Base-by-base conservation (phyloP, 2,888 invertebrate species). In the Tenthredo livida region DNA sequence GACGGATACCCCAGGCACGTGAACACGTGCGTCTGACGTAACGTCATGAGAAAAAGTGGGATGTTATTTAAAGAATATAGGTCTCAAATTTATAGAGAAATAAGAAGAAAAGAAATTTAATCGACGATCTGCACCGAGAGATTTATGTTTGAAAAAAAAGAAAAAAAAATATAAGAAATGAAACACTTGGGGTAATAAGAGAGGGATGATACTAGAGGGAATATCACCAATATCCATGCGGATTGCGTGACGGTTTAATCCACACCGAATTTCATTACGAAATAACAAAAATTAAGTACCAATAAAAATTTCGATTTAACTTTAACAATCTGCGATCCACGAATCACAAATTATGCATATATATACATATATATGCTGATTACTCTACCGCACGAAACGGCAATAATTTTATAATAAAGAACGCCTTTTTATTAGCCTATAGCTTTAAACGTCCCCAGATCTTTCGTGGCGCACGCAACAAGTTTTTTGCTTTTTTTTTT, bases 351-450 rank as follows among this genome's bases (percentile, higher is more conserved):
- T 33, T 67, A 29, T 5, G 29, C 6, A 25, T 17, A 67, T 29
- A 29, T 29, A 29, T 29, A 29, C 2, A 29, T 29, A 29, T 29
- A 29, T 29, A 5, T 65, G 29, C 29, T 65, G 21, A 15, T 17
- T 70, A 33, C 70, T 70, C 70, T 37, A 17, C 12, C 17, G 33
- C 70, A 70, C 70, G 70, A 70, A 70, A 70, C 9, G 9, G n/a
- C 33, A 33, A 37, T 37, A n/a, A 70, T 37, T 70, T 70, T 70
- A 70, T 70, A 29, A 37, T 70, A 37, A 70, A 70, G 70, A 70
- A 70, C 70, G 61, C 33, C 37, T 70, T 70, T 70, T 70, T 70
- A 33, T 70, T 37, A 70, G 12, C 6, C 33, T 37, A 37, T n/a
- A 17, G 33, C 29, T 70, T 70, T 70, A 37, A 70, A 33, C 70